Evolutionary conservation across 1,140 invertebrate genomes (phyloP).

Genomic region (Listronotus bonariensis): DNA sequence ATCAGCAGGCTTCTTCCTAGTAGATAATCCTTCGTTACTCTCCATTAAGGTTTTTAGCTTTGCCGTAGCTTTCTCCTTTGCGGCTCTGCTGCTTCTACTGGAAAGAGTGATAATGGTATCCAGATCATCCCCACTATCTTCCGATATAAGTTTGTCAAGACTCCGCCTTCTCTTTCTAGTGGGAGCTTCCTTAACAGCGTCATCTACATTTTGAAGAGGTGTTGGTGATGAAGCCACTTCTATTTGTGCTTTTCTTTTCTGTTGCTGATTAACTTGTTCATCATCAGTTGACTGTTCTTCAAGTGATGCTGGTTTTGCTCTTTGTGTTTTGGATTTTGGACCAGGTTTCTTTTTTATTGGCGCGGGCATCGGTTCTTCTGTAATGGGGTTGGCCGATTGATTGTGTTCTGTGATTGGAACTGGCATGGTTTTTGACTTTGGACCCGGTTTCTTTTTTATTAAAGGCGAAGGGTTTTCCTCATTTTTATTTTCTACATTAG

Average conservation of each 20-base stretch:
- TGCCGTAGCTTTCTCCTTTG: conserved; percentile 37
- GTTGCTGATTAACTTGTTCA: neutral
- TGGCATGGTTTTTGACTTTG: conserved; percentile 24
- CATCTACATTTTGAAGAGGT: neutral
- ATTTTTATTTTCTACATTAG: neutral
- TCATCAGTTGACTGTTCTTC: neutral
- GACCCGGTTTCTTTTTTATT: conserved; percentile 21
- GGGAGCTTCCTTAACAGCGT: neutral
- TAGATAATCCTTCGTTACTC: conserved; percentile 7
- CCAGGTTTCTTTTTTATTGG: conserved; percentile 5
- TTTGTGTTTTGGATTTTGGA: conserved; percentile 24
- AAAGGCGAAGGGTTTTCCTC: neutral
- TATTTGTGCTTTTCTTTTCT: neutral
- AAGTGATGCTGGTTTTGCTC: neutral
- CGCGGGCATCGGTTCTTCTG: neutral
- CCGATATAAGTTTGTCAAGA: conserved; percentile 24
- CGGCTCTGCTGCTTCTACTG: conserved; percentile 33
- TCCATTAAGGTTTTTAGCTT: conserved; percentile 37
- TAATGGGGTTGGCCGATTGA: neutral
- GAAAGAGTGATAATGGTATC: conserved; percentile 33
- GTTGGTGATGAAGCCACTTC: neutral
- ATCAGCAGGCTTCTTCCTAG: neutral
- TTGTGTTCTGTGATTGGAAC: neutral
- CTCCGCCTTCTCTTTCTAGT: conserved; percentile 25
- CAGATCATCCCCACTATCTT: conserved; percentile 31